Base-by-base conservation (phyloP, 2,797 vertebrate species). In the Sebastes goodei region DNA sequence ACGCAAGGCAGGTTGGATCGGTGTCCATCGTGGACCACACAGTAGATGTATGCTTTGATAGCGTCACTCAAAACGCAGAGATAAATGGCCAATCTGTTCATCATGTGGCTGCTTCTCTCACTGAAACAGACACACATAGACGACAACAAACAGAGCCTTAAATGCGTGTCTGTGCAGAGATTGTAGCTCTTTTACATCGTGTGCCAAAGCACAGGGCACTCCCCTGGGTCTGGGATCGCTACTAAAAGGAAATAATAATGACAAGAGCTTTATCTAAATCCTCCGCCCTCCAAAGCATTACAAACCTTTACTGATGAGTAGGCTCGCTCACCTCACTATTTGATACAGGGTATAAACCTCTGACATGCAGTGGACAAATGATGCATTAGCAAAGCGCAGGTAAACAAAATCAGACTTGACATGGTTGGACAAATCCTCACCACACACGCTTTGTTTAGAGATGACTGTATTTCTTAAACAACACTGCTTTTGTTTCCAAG, bases 261-360 rank as follows among this genome's bases (percentile, higher is more conserved):
- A 80, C 27, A 76, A 59, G 55, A 74, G 87, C 69, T 86, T 84
- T 79, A 72, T 61, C 71, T 82, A 84, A 90, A 88, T 78, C 89
- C 84, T 49, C 23, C 60, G 27, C 60, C 49, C 79, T 78, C 76
- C 60, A 67, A 70, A 52, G 76, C 30, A 49, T 88, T 81, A 72
- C 79, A 87, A 75, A 76, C 71, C 52, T 76, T 78, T 27, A 61
- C 49, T 30, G 76, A 65, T 59, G 79, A 82, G 75, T 9, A 46
- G 52, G 55, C 65, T n/a, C 55, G 69, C 71, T 76, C 73, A 61
- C 71, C 61, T 68, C 63, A 64, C 68, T 27, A 32, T 61, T 69
- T 82, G 64, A 87, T 78, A 77, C 15, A 66, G 38, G 27, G 7
- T 61, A 56, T 38, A 63, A 82, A 75, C 65, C 68, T 80, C 42